phyloP scores from a whole-genome alignment of 1,140 invertebrate genomes.

The Pomacea maculata region DNA sequence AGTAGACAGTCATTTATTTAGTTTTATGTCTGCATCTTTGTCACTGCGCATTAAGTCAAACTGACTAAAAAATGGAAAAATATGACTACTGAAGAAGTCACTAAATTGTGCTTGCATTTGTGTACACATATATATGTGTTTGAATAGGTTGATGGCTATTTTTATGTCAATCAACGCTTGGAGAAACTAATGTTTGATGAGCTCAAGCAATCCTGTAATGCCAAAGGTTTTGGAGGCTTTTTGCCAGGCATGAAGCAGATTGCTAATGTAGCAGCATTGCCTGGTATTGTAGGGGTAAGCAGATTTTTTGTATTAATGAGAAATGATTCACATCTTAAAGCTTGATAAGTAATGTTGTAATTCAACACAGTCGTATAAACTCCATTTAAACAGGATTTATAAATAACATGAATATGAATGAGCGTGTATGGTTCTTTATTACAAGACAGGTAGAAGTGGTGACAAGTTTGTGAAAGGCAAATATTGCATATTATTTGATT shows the following conservation, averaged over 20 bases:
- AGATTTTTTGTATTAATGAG: neutral
- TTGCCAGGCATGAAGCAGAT: constrained; percentile 99
- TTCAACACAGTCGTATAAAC: constrained; percentile 25
- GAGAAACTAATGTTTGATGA: constrained; percentile 99
- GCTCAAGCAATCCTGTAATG: constrained; percentile 82
- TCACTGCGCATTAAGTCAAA: no score
- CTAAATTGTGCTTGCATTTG: neutral
- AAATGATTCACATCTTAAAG: neutral
- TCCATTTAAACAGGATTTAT: no score
- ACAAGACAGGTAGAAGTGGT: neutral
- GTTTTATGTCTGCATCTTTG: no score
- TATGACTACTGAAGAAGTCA: no score
- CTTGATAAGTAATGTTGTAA: constrained; percentile 70
- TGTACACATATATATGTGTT: constrained; percentile 5
- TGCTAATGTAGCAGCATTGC: constrained; percentile 97
- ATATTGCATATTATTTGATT: neutral
- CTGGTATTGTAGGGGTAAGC: constrained; percentile 90
- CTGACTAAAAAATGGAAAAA: no score
- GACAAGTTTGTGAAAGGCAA: neutral
- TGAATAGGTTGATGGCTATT: constrained; percentile 92
- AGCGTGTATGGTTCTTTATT: no score
- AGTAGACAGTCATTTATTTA: neutral
- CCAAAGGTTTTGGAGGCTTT: constrained; percentile 82
- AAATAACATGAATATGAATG: no score
- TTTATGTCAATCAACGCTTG: constrained; percentile 94